Conservation (phyloP, 35 echinoderm and acorn worm genomes). For the Holothuria glaberrima region DNA sequence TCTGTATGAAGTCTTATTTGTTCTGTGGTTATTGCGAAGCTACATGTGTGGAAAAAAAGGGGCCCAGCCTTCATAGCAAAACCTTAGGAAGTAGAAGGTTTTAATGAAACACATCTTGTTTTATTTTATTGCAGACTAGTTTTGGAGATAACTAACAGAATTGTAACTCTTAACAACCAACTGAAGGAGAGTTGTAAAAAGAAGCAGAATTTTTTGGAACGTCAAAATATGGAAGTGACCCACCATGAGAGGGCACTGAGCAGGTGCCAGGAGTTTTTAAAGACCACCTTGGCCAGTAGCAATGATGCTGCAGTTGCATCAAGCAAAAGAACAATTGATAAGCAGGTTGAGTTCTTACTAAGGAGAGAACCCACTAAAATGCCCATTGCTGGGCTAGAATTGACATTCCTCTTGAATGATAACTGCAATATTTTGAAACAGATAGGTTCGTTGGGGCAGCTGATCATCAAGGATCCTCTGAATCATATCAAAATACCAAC, state of each 20-base stretch:
- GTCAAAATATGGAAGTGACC: slow-evolving; percentile 67
- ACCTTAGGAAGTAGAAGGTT: too few relatives aligned
- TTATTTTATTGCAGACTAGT: slow-evolving; percentile 60
- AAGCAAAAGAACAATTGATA: slow-evolving; percentile 66
- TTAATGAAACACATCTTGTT: background rate
- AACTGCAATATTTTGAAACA: slow-evolving; percentile 57
- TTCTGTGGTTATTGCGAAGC: too few relatives aligned
- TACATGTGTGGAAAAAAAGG: too few relatives aligned
- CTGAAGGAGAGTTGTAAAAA: slow-evolving; percentile 63
- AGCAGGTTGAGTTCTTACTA: slow-evolving; percentile 73
- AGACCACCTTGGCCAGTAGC: slow-evolving; percentile 19
- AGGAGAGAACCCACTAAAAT: slow-evolving; percentile 64
- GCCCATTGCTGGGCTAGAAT: slow-evolving; percentile 76
- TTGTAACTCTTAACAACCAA: slow-evolving; percentile 61
- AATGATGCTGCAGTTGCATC: slow-evolving; percentile 73
- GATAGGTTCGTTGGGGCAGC: background rate
- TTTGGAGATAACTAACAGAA: slow-evolving; percentile 68
- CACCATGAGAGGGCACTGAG: slow-evolving; percentile 64
- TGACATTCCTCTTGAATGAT: slow-evolving; percentile 71
- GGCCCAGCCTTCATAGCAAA: too few relatives aligned
- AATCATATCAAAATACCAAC: slow-evolving; percentile 9
- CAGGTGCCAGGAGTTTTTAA: slow-evolving; percentile 68
- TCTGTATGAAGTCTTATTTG: too few relatives aligned
- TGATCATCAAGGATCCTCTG: slow-evolving; percentile 17
- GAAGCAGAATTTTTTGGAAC: slow-evolving; percentile 61